Evolutionary conservation across 2,888 invertebrate genomes (phyloP), one percentile per base, ranked within the genome.

Genomic region (Diarsia dahlii): DNA sequence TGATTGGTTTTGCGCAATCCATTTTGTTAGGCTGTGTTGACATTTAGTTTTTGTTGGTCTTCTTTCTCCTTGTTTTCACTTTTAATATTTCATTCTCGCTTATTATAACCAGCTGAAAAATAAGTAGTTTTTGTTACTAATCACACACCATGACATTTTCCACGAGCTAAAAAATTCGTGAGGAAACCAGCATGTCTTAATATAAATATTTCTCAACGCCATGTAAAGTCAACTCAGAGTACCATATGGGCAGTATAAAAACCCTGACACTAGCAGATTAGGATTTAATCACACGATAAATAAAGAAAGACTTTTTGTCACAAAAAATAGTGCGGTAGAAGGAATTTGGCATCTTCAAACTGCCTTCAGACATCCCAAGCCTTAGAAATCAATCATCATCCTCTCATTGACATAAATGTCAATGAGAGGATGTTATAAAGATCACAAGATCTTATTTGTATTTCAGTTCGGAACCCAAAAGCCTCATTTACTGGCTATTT

Each of bases 1-100:
- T 79, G 73, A 83, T 83, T 83, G 83, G 65, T 69, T 74, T 66
- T 56, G 39, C 23, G 10, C 52, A 54, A 58, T 52, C 62, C 34
- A 66, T 66, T 81, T 76, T 69, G 68, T 69, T 18, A 28, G 18
- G 6, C 15, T 65, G 1, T 50, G 58, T 74, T 54, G n/a, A 54
- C 20, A 20, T 28, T 15, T 20, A 39, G 12, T 65, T 68, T n/a
- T 52, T 52, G 50, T 18, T 9, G 6, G 34, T 39, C 18, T 39
- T 58, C n/a, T 46, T 63, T 34, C 6, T n/a, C 15, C 6, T 60
- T 34, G 3, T 45, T 12, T 60, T 52, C 20, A 34, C 10, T n/a
- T n/a, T 52, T 3, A n/a, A 34, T n/a, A 39, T n/a, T 3, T 48
- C 18, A 23, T 13, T 50, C 28, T 13, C n/a, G n/a, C 28, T 28